These are phyloP conservation scores for Chrysoperla carnea DNA, from an alignment of 1,140 invertebrate genomes.

Conservation along the genomic window DNA sequence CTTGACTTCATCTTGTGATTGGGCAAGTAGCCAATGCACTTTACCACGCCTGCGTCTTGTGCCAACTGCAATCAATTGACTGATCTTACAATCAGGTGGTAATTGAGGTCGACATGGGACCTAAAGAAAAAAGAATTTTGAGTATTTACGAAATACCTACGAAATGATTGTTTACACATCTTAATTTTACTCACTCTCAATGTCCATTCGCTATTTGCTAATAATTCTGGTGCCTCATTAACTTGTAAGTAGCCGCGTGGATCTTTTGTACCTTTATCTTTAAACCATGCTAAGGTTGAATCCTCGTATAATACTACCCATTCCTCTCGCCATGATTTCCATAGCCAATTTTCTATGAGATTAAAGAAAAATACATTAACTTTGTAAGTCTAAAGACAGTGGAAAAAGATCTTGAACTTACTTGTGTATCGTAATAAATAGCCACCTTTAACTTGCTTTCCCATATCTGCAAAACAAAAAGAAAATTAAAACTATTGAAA, in stretches of 20 bases:
- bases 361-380: constrained; percentile 5
- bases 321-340: constrained; percentile 61
- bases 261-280: constrained; percentile 32
- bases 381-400: no score
- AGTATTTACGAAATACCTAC: no score
- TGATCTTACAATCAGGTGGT: constrained; percentile 39
- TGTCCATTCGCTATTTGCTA: constrained; percentile 61
- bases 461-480: constrained; percentile 7
- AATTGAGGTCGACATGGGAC: constrained; percentile 43
- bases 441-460: constrained; percentile 1
- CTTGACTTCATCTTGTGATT: constrained; percentile 19
- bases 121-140: no score
- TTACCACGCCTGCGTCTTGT: constrained; percentile 26
- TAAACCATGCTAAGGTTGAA: constrained; percentile 61
- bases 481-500: no score
- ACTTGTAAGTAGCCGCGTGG: constrained; percentile 35
- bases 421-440: constrained; percentile 1
- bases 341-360: constrained; percentile 48
- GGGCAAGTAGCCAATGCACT: constrained; percentile 20
- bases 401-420: neutral
- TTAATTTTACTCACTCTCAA: constrained; percentile 28
- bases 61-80: constrained; percentile 53
- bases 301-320: constrained; percentile 66
- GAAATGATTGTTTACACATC: no score
- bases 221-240: constrained; percentile 55